Evolutionary conservation across 2,888 invertebrate genomes (phyloP).

Genomic region (Plemyria rubiginata): DNA sequence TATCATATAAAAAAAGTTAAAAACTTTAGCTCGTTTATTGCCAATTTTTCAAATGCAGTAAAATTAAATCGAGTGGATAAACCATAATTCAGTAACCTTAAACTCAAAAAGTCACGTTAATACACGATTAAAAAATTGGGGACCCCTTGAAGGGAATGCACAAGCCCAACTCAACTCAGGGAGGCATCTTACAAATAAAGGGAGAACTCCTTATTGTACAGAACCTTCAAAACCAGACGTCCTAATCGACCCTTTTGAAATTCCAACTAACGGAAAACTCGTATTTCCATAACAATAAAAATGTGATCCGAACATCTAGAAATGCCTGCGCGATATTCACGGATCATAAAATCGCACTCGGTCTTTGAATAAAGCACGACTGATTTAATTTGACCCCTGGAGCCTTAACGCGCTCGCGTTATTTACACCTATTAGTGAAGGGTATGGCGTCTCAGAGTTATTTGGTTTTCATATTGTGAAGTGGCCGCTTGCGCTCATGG

Average conservation of each 20-base stretch:
- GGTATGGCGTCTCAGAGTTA: slow-evolving; percentile 61
- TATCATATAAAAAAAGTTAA: background rate
- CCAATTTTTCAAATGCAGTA: slow-evolving; percentile 37
- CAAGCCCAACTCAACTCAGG: slow-evolving; percentile 54
- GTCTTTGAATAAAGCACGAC: slow-evolving; percentile 68
- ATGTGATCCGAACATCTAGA: slow-evolving; percentile 84
- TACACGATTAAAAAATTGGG: slow-evolving; percentile 63
- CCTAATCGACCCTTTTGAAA: slow-evolving; percentile 84
- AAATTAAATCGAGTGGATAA: slow-evolving; percentile 67
- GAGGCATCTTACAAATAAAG: slow-evolving; percentile 77
- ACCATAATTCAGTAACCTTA: slow-evolving; percentile 69
- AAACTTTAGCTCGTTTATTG: background rate
- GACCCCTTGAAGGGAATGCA: slow-evolving; percentile 66
- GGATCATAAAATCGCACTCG: slow-evolving; percentile 82
- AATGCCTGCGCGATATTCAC: slow-evolving; percentile 84
- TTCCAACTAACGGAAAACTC: slow-evolving; percentile 84
- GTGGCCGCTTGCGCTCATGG: slow-evolving; percentile 61
- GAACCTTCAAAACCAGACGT: slow-evolving; percentile 84
- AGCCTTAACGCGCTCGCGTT: slow-evolving; percentile 50
- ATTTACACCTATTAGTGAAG: slow-evolving; percentile 55
- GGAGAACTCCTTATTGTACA: slow-evolving; percentile 71
- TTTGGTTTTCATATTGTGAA: slow-evolving; percentile 65
- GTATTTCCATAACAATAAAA: slow-evolving; percentile 85
- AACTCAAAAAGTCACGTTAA: slow-evolving; percentile 62
- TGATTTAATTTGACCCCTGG: slow-evolving; percentile 72